phyloP scores from a whole-genome alignment of 2,113 vertebrate genomes.

The Anarrhichthys ocellatus region DNA sequence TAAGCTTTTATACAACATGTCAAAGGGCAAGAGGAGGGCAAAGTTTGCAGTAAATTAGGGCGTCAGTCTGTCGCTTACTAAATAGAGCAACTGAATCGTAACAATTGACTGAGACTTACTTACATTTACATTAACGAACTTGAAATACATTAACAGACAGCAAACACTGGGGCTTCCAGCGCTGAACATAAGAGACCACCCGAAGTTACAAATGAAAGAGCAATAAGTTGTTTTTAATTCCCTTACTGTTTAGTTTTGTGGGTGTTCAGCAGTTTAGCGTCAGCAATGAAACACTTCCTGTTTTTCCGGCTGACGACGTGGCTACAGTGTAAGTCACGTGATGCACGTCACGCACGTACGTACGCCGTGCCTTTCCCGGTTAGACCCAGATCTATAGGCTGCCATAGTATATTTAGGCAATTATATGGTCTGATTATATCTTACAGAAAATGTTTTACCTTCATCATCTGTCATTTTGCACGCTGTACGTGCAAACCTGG shows the following conservation, averaged over 20 bases:
- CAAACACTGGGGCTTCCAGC: neutral
- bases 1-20: neutral
- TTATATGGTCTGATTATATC: neutral
- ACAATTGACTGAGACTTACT: neutral
- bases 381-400: neutral
- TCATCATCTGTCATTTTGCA: neutral
- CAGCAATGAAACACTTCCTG: slow-evolving; percentile 30
- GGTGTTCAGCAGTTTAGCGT: no score
- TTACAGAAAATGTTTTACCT: neutral
- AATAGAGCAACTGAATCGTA: slow-evolving; percentile 27
- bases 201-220: no score
- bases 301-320: slow-evolving; percentile 50
- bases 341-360: slow-evolving; percentile 18
- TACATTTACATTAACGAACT: neutral
- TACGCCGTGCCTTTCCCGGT: neutral
- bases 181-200: neutral
- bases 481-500: slow-evolving; percentile 21
- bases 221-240: neutral
- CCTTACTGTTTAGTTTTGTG: slow-evolving; percentile 50
- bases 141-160: neutral
- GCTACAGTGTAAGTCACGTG: slow-evolving; percentile 42
- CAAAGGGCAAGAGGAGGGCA: slow-evolving; percentile 24
- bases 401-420: neutral
- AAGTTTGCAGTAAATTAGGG: slow-evolving; percentile 24
- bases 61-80: neutral